Evolutionary conservation across 2,797 vertebrate genomes (phyloP).

Genomic region (Galago senegalensis): DNA sequence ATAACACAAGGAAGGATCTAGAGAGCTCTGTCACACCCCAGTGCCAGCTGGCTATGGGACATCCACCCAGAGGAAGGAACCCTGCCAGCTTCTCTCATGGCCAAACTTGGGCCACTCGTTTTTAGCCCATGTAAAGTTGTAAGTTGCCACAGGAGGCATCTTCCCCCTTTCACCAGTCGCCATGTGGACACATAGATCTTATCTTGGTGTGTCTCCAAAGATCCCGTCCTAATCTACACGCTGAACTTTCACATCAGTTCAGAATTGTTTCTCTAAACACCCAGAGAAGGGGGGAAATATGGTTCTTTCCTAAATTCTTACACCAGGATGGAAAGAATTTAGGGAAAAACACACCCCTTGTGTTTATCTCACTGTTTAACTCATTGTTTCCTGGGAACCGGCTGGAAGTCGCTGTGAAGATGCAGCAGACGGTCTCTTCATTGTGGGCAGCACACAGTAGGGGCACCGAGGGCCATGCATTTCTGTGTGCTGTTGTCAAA

Average conservation of each 20-base stretch:
- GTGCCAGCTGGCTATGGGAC: not conserved
- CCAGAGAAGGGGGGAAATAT: not conserved
- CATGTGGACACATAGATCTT: not conserved
- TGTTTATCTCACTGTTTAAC: not conserved
- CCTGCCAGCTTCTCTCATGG: not conserved
- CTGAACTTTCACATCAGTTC: not conserved
- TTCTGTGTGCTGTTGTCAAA: not conserved
- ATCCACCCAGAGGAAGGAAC: not conserved
- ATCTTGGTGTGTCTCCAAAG: not conserved
- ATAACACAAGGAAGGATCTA: not conserved
- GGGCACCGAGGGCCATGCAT: not conserved
- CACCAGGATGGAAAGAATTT: not conserved
- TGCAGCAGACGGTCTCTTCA: accelerated
- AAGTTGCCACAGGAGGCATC: not conserved
- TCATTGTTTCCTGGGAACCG: not conserved
- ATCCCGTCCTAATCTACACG: not conserved
- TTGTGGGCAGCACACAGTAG: not conserved
- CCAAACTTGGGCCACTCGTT: not conserved
- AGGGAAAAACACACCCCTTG: not conserved
- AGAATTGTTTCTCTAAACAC: not conserved
- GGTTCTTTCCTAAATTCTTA: not conserved
- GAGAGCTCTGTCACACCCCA: not conserved
- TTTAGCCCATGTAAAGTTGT: not conserved
- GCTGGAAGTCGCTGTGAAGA: not conserved
- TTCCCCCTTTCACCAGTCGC: not conserved